Base-by-base conservation (phyloP, 2,888 invertebrate genomes). In the Psylliodes chrysocephalus region DNA sequence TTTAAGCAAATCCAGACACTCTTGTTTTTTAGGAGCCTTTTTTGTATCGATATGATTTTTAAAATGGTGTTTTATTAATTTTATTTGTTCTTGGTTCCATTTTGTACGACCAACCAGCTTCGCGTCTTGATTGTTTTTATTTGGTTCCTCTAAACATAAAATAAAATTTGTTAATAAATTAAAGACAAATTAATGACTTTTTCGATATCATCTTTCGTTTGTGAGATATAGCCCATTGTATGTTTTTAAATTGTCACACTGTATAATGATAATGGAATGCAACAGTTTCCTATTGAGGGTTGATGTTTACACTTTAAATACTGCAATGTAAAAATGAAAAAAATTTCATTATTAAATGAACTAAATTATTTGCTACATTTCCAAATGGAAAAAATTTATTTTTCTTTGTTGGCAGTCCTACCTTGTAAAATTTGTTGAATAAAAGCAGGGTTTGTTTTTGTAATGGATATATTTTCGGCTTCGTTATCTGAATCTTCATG, bases 401-500 rank as follows among this genome's bases (percentile, higher is more conserved):
- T n/a, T n/a, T n/a, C n/a, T n/a, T n/a, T n/a, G n/a, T n/a, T n/a
- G 7, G 3, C 25, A 42, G 12, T 8, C 18, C 14, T 14, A 46
- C 46, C 25, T 46, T 44, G 18, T 19, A 44, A n/a, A 46, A 10
- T 12, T 19, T 2, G n/a, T 42, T 17, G 14, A 17, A 15, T 12
- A 42, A 42, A 5, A 14, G 42, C 15, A 17, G 15, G 14, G 14
- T 42, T 17, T 17, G 14, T 17, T 42, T 14, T 14, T 12, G 14
- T 14, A 8, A 42, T 12, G 18, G 14, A 14, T 2, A 25, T 25
- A 25, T 25, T 25, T 7, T 25, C 25, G 25, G 25, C 25, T 7
- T 60, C 60, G 35, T 49, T 25, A 17, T 60, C 51, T 8, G 51
- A 49, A 12, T 60, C 59, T 51, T 60, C 51, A 22, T 60, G 51